Conservation (phyloP, 2,797 vertebrate genomes). For the Mus minutoides region DNA sequence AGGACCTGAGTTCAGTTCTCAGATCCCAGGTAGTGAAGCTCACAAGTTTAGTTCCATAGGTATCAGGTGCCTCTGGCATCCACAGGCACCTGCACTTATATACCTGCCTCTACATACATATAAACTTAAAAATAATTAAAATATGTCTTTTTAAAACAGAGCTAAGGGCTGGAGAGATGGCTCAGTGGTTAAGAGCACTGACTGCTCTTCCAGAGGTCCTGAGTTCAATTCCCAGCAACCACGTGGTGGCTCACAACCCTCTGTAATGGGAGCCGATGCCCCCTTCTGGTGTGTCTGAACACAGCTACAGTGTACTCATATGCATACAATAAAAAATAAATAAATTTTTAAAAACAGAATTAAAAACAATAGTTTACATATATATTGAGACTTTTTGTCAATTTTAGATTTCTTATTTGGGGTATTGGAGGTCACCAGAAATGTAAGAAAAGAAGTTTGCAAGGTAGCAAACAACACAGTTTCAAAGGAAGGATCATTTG, state of each 20-base stretch:
- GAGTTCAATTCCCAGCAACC: too few relatives aligned
- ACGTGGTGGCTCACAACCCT: too few relatives aligned
- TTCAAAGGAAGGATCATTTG: not conserved
- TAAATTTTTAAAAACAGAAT: too few relatives aligned
- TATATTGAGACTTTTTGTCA: conserved; percentile 19
- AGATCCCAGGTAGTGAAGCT: not conserved
- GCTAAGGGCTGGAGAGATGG: too few relatives aligned
- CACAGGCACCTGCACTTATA: not conserved
- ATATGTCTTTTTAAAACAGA: too few relatives aligned
- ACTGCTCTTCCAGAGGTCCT: too few relatives aligned
- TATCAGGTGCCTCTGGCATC: not conserved
- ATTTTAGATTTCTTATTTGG: not conserved
- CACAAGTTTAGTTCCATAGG: not conserved
- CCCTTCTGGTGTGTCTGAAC: too few relatives aligned
- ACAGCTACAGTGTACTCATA: too few relatives aligned
- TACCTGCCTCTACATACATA: not conserved
- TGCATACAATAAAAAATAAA: too few relatives aligned
- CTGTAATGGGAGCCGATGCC: too few relatives aligned
- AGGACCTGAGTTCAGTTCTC: not conserved
- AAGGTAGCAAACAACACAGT: conserved; percentile 23
- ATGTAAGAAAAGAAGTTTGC: conserved; percentile 48
- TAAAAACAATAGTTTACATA: not conserved
- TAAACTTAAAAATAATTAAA: not conserved
- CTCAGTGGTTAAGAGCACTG: too few relatives aligned
- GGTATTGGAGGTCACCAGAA: not conserved